These are phyloP conservation scores for Grammomys surdaster DNA, from an alignment of 2,113 vertebrate species.

Conservation along the genomic window DNA sequence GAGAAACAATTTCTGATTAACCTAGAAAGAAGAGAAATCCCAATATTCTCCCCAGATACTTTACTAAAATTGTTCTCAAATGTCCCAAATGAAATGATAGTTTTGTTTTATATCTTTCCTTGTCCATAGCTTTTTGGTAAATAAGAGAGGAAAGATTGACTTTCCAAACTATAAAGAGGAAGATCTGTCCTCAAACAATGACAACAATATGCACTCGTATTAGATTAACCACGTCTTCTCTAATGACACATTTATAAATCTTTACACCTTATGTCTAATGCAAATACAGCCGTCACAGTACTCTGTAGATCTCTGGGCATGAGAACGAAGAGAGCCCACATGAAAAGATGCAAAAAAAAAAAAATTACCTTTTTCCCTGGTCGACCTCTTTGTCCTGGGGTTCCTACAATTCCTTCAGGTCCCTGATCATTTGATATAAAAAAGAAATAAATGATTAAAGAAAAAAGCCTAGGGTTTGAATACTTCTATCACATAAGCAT, in stretches of 20 bases:
- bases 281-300: slow-evolving; percentile 25
- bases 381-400: slow-evolving; percentile 92
- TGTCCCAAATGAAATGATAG: not conserved
- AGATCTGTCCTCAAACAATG: slow-evolving; percentile 48
- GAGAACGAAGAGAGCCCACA: slow-evolving; percentile 51
- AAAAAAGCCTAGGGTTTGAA: not conserved
- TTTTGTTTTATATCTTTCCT: slow-evolving; percentile 54
- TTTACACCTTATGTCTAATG: not conserved
- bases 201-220: not conserved
- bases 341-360: slow-evolving; percentile 14
- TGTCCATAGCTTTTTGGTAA: slow-evolving; percentile 14
- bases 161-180: slow-evolving; percentile 30
- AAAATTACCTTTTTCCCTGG: slow-evolving; percentile 94
- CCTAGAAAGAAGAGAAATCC: slow-evolving; percentile 20
- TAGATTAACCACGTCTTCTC: not conserved
- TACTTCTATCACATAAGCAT: slow-evolving; percentile 31
- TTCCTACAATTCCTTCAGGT: slow-evolving; percentile 93
- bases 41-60: not conserved
- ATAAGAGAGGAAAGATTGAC: not conserved
- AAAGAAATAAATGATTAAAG: slow-evolving; percentile 66
- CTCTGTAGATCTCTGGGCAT: not conserved
- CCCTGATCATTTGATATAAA: slow-evolving; percentile 88
- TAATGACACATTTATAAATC: not conserved
- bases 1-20: slow-evolving; percentile 38
- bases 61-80: slow-evolving; percentile 16